A percentile compares a stretch with the other conserved stretches of the same genome.
These are phyloP conservation scores for Acrocephalus arundinaceus DNA, from an alignment of 2,113 vertebrate species.

Conservation along the genomic window DNA sequence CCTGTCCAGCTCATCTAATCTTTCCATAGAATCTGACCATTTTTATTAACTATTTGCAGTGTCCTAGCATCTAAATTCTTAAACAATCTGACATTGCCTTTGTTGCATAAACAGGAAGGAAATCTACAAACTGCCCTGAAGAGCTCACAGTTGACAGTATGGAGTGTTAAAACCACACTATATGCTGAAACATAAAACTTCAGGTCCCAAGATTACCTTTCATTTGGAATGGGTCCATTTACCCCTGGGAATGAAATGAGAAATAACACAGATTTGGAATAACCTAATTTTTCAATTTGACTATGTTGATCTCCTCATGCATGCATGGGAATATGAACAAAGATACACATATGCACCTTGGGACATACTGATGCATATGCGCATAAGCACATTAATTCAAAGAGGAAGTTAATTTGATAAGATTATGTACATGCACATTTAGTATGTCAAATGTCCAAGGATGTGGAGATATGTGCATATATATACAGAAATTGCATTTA, in stretches of 20 bases:
- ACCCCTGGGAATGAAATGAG: neutral
- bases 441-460: neutral
- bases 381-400: slow-evolving; percentile 26
- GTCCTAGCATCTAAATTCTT: neutral
- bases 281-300: slow-evolving; percentile 32
- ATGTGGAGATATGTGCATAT: neutral
- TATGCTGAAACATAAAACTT: neutral
- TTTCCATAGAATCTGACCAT: neutral
- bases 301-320: slow-evolving; percentile 44
- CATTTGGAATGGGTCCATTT: slow-evolving; percentile 39
- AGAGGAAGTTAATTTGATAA: slow-evolving; percentile 39
- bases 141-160: neutral
- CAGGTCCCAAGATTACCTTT: slow-evolving; percentile 58
- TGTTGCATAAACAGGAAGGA: neutral
- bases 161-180: neutral
- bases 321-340: slow-evolving; percentile 31
- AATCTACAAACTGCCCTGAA: neutral
- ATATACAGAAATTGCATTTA: neutral
- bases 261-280: slow-evolving; percentile 14
- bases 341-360: slow-evolving; percentile 27
- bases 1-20: neutral
- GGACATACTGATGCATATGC: slow-evolving; percentile 15
- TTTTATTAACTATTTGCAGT: neutral
- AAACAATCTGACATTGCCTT: neutral
- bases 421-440: neutral